A percentile compares a stretch with the other conserved stretches of the same genome.
Conservation (phyloP, 2,113 vertebrate genomes). For the Sinocyclocheilus rhinocerous region DNA sequence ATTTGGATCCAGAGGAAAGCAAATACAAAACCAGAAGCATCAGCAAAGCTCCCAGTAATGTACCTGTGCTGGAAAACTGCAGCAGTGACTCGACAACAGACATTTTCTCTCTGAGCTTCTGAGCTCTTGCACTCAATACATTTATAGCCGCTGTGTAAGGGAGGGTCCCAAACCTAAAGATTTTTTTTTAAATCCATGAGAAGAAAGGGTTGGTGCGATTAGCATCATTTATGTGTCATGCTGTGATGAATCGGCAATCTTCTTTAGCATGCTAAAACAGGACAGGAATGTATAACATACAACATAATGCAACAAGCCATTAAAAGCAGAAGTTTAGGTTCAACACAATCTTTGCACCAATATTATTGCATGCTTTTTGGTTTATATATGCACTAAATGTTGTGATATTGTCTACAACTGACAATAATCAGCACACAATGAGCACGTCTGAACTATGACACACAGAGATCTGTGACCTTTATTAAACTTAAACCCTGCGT, state of each 20-base stretch:
- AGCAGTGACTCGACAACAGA: conserved; percentile 43
- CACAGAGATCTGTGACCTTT: too few species aligned
- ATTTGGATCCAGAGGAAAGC: conserved; percentile 20
- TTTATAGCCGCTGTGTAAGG: not conserved
- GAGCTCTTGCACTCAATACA: not conserved
- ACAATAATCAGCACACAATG: too few species aligned
- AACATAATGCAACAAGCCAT: too few species aligned
- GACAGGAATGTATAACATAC: not conserved
- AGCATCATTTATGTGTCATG: not conserved
- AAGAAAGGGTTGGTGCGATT: not conserved
- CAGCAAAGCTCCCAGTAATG: conserved; percentile 51
- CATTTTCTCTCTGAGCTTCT: conserved; percentile 49
- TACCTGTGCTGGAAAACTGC: conserved; percentile 47
- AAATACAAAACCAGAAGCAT: conserved; percentile 60
- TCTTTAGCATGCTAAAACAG: not conserved
- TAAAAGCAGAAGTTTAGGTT: too few species aligned
- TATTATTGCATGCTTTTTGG: too few species aligned
- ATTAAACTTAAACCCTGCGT: too few species aligned
- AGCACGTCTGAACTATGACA: too few species aligned
- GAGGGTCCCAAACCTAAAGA: not conserved
- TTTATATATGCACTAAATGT: too few species aligned
- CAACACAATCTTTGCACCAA: too few species aligned
- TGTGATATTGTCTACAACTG: too few species aligned
- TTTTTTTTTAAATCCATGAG: not conserved
- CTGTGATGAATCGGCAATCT: not conserved